Evolutionary conservation across 2,797 vertebrate genomes (phyloP), one percentile per base, ranked within the genome.

Genomic region (Dipus sagitta): DNA sequence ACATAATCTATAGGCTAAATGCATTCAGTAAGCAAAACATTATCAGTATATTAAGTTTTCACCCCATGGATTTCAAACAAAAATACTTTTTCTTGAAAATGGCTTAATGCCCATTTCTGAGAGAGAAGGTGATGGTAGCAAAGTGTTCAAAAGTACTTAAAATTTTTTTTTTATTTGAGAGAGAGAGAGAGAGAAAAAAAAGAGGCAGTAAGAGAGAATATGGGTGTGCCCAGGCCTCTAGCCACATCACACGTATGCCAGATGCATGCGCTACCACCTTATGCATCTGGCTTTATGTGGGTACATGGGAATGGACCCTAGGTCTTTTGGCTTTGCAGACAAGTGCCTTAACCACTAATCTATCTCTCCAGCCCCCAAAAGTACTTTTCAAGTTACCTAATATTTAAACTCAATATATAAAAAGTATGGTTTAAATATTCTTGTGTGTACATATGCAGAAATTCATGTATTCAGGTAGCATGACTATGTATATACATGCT

Each of bases 61-160:
- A 71, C 32, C 77, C n/a, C 76, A 90, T 28, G 81, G 76, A 95
- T 83, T 95, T 95, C 85, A 95, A 28, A 96, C 52, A 93, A 75
- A 76, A 67, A 60, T 76, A 84, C n/a, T 88, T 84, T 38, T 83
- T 86, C 81, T 93, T 47, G 26, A 77, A 54, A 77, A 81, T 84
- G 58, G 80, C 92, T 93, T 54, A 84, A n/a, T 90, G 71, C 9
- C 93, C 75, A 72, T 90, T 96, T 93, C 28, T 92, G 67, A 91
- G 58, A 62, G 72, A 96, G 93, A 80, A 93, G 70, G 94, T 95
- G 85, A 65, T 91, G 71, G 71, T 86, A 86, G 62, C 74, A 23
- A 67, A 62, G 68, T 81, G 15, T 26, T 93, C 67, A 85, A 93
- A 91, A 91, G 60, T 86, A 68, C 78, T 93, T 94, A 47, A 47